phyloP scores from a whole-genome alignment of 1,140 invertebrate species.

The Neelides sp. region DNA sequence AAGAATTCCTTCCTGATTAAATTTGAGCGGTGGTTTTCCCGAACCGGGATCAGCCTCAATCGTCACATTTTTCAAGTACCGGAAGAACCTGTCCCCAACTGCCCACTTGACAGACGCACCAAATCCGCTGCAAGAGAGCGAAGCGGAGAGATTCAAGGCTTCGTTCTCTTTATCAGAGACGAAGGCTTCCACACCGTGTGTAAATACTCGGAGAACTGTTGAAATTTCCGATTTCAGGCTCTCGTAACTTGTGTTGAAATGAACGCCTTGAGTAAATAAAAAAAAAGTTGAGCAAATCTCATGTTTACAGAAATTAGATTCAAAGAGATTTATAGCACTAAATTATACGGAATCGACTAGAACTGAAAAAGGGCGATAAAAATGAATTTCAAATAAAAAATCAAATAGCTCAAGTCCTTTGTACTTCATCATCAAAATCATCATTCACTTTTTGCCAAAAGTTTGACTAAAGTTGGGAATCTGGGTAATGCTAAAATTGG shows the following conservation, averaged over 20 bases:
- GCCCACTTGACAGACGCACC: slow-evolving; percentile 54
- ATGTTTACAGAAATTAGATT: slow-evolving; percentile 5
- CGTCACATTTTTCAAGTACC: slow-evolving; percentile 62
- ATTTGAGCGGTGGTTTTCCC: slow-evolving; percentile 5
- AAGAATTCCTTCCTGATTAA: slow-evolving; percentile 70
- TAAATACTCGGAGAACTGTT: slow-evolving; percentile 78
- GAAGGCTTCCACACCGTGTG: slow-evolving; percentile 76
- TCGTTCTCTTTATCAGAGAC: slow-evolving; percentile 51
- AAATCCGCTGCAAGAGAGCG: slow-evolving; percentile 61
- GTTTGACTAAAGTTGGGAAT: too few species aligned
- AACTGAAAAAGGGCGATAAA: too few species aligned
- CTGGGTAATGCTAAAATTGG: too few species aligned
- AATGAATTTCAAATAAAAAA: too few species aligned
- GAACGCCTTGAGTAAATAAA: slow-evolving; percentile 51
- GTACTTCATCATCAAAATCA: too few species aligned
- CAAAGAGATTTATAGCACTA: background rate
- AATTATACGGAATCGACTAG: slow-evolving; percentile 9
- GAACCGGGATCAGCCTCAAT: slow-evolving; percentile 18
- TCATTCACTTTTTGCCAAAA: too few species aligned
- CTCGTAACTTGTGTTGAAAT: slow-evolving; percentile 73
- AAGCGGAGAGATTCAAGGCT: slow-evolving; percentile 59
- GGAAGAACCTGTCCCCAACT: slow-evolving; percentile 56
- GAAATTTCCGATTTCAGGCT: slow-evolving; percentile 72
- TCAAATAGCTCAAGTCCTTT: too few species aligned
- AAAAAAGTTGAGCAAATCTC: slow-evolving; percentile 2